Conservation (phyloP, 53 echinoderm and acorn worm species). For the Hippasteria phrygiana region DNA sequence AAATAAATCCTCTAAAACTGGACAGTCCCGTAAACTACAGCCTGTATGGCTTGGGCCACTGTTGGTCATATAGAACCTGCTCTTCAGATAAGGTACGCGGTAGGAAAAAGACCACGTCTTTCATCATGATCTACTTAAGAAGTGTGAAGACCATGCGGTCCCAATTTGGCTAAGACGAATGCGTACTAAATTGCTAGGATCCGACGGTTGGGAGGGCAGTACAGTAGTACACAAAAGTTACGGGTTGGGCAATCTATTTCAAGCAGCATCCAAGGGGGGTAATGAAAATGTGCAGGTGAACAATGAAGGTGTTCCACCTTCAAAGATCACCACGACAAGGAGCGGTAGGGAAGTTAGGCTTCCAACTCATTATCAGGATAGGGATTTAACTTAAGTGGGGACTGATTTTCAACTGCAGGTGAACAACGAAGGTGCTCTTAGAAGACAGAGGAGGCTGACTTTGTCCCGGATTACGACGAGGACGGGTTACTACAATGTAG, state of each 20-base stretch:
- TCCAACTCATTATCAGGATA: not conserved
- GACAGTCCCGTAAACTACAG: slow-evolving; percentile 30
- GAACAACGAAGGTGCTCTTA: not conserved
- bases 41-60: slow-evolving; percentile 33
- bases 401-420: not conserved
- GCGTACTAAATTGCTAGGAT: not conserved
- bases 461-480: slow-evolving; percentile 2
- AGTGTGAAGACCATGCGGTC: not conserved
- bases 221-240: not conserved
- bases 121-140: slow-evolving; percentile 12
- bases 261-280: not conserved
- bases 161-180: not conserved
- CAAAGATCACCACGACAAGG: slow-evolving; percentile 5
- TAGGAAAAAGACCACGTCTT: slow-evolving; percentile 12
- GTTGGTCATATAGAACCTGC: slow-evolving; percentile 20
- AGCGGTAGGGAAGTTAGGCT: slow-evolving; percentile 7
- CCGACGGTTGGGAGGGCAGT: not conserved
- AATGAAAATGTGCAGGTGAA: not conserved
- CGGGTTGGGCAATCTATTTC: no score
- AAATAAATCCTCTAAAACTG: not conserved
- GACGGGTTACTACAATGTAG: not conserved
- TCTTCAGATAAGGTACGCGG: not conserved
- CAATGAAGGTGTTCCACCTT: not conserved
- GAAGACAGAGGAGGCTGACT: slow-evolving; percentile 7
- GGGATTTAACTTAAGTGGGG: not conserved